Percentiles rank a stretch among this genome's conserved stretches.
Evolutionary conservation across 2,888 invertebrate genomes (phyloP).

Genomic region (Zelleria hepariella): DNA sequence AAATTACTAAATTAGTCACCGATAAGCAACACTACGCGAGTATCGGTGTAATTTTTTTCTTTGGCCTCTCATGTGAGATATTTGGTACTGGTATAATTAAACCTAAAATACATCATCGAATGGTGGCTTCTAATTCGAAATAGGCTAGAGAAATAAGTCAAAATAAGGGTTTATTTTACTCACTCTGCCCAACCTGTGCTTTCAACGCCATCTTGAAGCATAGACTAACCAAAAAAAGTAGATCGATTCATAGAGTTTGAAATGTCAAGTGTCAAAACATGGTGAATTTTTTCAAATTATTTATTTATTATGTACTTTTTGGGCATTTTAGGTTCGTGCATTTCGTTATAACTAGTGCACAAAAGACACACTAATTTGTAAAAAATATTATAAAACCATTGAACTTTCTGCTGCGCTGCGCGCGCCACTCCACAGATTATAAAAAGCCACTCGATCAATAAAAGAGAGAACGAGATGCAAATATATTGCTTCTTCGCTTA

Average conservation of each 20-base stretch:
- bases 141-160: neutral
- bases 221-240: slow-evolving; percentile 35
- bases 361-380: too few species aligned
- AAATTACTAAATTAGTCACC: neutral
- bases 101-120: neutral
- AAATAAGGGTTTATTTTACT: slow-evolving; percentile 57
- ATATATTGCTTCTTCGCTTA: neutral
- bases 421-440: too few species aligned
- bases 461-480: slow-evolving; percentile 27
- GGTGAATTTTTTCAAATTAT: too few species aligned
- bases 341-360: too few species aligned
- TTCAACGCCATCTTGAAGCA: slow-evolving; percentile 86
- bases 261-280: slow-evolving; percentile 17
- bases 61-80: neutral
- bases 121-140: neutral
- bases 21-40: neutral
- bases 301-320: too few species aligned
- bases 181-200: slow-evolving; percentile 88
- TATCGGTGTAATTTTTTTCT: neutral
- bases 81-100: neutral
- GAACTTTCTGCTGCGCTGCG: too few species aligned
- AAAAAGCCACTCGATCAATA: too few species aligned
- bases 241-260: slow-evolving; percentile 26
- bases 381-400: too few species aligned
- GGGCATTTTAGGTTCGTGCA: too few species aligned